Evolutionary conservation across 2,113 vertebrate species (phyloP).

Genomic region (Piprites chloris): DNA sequence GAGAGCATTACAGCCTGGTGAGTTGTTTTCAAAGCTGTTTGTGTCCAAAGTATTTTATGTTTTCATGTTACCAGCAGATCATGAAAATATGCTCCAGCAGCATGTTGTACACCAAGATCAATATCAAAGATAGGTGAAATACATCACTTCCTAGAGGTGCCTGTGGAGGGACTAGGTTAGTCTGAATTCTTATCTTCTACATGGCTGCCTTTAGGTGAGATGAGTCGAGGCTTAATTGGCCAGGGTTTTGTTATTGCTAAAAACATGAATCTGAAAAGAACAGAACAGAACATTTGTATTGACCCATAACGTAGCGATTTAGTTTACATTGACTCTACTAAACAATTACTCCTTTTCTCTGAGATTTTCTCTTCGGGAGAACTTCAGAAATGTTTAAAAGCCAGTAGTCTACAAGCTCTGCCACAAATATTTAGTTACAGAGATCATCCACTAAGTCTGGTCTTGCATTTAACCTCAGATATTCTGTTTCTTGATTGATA

Average conservation of each 20-base stretch:
- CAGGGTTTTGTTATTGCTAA: neutral
- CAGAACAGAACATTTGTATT: neutral
- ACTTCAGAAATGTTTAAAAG: neutral
- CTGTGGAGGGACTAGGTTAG: neutral
- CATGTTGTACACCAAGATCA: neutral
- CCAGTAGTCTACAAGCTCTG: neutral
- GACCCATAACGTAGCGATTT: neutral
- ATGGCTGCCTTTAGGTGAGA: neutral
- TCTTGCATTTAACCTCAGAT: neutral
- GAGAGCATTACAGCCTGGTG: neutral
- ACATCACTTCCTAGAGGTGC: neutral
- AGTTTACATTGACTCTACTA: neutral
- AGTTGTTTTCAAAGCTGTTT: neutral
- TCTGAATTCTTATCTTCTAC: neutral
- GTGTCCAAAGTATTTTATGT: neutral
- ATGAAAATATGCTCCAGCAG: slow-evolving; percentile 22
- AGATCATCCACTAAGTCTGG: neutral
- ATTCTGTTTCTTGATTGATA: neutral
- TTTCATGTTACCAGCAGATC: neutral
- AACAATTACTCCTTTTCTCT: neutral
- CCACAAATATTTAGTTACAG: neutral
- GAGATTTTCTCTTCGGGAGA: neutral
- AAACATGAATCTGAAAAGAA: neutral
- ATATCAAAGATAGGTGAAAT: neutral
- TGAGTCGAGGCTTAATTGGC: neutral